phyloP scores from a whole-genome alignment of 2,888 invertebrate genomes.

The Xanthorhoe designata region DNA sequence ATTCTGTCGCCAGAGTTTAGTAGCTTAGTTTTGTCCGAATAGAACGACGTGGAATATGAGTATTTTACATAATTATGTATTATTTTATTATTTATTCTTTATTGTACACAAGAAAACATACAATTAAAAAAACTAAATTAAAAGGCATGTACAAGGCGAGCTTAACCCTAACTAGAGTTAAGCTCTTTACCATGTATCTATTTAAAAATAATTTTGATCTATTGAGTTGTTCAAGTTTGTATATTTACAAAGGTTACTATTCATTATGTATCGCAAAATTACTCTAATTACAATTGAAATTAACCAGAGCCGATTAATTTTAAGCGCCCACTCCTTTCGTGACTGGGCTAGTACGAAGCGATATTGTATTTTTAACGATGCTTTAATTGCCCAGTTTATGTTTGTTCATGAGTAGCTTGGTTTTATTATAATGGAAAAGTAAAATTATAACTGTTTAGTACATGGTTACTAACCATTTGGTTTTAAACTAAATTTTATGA shows the following conservation, averaged over 20 bases:
- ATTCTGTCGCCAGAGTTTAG: too few relatives aligned
- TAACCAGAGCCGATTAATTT: slow-evolving; percentile 29
- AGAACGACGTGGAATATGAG: too few relatives aligned
- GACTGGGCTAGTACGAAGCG: slow-evolving; percentile 35
- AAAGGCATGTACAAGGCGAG: too few relatives aligned
- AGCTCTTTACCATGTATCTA: too few relatives aligned
- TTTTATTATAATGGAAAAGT: slow-evolving; percentile 26
- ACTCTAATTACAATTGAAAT: slow-evolving; percentile 31
- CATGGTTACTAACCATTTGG: not conserved
- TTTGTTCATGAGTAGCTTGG: slow-evolving; percentile 33
- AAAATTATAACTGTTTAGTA: slow-evolving; percentile 1
- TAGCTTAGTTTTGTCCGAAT: too few relatives aligned
- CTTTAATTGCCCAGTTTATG: slow-evolving; percentile 40
- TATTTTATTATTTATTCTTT: too few relatives aligned
- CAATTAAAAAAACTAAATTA: too few relatives aligned
- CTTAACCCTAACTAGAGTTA: too few relatives aligned
- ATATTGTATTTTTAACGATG: slow-evolving; percentile 39
- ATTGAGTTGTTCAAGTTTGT: too few relatives aligned
- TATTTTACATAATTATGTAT: too few relatives aligned
- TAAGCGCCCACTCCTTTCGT: slow-evolving; percentile 32
- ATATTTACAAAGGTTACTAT: not conserved
- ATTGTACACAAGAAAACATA: too few relatives aligned
- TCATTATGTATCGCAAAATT: slow-evolving; percentile 22
- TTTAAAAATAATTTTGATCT: too few relatives aligned
- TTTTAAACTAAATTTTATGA: not conserved